Evolutionary conservation across 2,113 vertebrate genomes (phyloP), one percentile per base, ranked within the genome.

Genomic region (Glaucidium brasilianum): DNA sequence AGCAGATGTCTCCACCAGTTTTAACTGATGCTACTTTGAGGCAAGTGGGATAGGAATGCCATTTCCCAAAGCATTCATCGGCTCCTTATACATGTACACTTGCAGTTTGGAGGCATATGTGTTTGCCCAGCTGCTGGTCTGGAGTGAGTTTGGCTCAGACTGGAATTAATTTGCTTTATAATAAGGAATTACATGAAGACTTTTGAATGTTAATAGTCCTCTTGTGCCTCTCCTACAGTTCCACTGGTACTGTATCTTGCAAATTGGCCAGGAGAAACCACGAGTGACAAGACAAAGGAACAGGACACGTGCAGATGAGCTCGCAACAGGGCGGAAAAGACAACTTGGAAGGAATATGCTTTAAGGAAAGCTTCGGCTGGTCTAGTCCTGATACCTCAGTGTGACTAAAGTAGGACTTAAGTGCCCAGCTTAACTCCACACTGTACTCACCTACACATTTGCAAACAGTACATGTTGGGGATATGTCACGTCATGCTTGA

Each of bases 91-190:
- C 60, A n/a, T 58, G 25, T 4, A 4, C 9, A 1, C 32, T 11
- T 47, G 85, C 52, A 15, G 59, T 13, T 39, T 27, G 76, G 71
- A 87, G 84, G 20, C 58, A 2, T 0, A 0, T n/a, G 53, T 39
- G 63, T 73, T 77, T 91, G 90, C 59, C 92, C 94, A 91, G 89
- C 93, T 92, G 89, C 67, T 53, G 11, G 1, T 9, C 34, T 19
- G 76, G 72, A 50, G 9, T 53, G 63, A 32, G 34, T 12, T 79
- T 81, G 76, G 68, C 84, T 91, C 60, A 47, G 90, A 12, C 35
- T 88, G 66, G 92, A 95, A 88, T 94, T 82, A 21, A 90, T 96
- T 88, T 95, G 58, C 66, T 79, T 63, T 56, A 23, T 75, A 82
- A 92, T 49, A 23, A 79, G 47, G 52, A 85, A 32, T 55, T 78